Evolutionary conservation across 2,113 vertebrate genomes (phyloP).

Genomic region (Passer domesticus): DNA sequence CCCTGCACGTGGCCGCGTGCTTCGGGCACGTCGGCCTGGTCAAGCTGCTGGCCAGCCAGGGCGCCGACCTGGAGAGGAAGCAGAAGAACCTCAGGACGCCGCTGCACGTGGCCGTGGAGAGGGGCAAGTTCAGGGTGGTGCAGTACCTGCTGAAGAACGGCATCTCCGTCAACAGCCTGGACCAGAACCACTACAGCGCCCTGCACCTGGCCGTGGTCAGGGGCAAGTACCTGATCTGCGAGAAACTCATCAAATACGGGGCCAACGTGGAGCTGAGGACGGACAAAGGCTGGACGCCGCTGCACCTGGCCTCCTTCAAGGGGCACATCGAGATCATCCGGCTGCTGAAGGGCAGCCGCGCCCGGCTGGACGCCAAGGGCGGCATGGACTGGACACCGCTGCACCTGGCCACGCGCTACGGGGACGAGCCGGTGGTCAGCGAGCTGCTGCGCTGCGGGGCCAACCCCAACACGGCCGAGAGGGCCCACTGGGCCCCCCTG

Average conservation of each 20-base stretch:
- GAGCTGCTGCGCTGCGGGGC: slow-evolving; percentile 77
- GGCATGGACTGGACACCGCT: slow-evolving; percentile 80
- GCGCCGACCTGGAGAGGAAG: slow-evolving; percentile 72
- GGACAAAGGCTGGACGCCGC: slow-evolving; percentile 81
- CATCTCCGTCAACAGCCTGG: slow-evolving; percentile 42
- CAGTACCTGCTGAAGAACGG: slow-evolving; percentile 77
- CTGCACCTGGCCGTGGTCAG: slow-evolving; percentile 80
- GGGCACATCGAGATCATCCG: slow-evolving; percentile 77
- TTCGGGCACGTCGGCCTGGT: slow-evolving; percentile 80
- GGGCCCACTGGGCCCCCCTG: slow-evolving; percentile 79
- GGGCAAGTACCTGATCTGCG: slow-evolving; percentile 82
- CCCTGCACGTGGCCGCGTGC: slow-evolving; percentile 80
- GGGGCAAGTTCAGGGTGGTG: slow-evolving; percentile 82
- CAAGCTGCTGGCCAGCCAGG: slow-evolving; percentile 80
- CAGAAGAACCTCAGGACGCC: slow-evolving; percentile 75
- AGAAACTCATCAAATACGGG: slow-evolving; percentile 76
- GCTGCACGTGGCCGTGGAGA: slow-evolving; percentile 80
- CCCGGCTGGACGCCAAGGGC: slow-evolving; percentile 68
- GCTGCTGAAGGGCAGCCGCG: slow-evolving; percentile 71
- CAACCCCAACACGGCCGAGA: slow-evolving; percentile 73
- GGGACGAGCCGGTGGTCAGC: slow-evolving; percentile 58
- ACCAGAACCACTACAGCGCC: slow-evolving; percentile 75
- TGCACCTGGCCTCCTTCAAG: slow-evolving; percentile 82
- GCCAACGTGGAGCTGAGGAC: slow-evolving; percentile 73
- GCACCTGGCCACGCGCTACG: slow-evolving; percentile 80